These are phyloP conservation scores for Florisuga fusca DNA, from an alignment of 2,797 vertebrate species.

Conservation along the genomic window DNA sequence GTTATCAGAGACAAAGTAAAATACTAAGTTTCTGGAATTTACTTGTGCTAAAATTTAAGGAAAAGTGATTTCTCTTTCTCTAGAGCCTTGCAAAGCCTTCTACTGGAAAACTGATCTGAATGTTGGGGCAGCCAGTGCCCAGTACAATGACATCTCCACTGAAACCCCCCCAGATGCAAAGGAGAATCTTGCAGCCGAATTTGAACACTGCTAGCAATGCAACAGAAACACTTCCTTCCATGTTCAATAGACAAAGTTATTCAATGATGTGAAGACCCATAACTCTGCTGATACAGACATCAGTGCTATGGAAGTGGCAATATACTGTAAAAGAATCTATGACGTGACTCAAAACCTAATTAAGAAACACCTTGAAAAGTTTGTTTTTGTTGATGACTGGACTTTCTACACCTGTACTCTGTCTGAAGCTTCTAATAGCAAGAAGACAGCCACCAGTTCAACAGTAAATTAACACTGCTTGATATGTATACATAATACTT, in stretches of 20 bases:
- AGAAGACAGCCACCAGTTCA: background rate
- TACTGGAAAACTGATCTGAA: background rate
- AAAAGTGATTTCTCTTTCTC: background rate
- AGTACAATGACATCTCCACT: background rate
- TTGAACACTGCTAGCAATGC: background rate
- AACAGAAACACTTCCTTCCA: background rate
- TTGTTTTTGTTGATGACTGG: background rate
- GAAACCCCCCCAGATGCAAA: background rate
- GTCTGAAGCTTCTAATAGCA: background rate
- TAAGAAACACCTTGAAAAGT: background rate
- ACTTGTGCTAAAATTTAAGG: background rate
- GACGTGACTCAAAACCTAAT: background rate
- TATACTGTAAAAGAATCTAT: background rate
- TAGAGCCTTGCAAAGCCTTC: background rate
- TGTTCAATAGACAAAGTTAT: background rate
- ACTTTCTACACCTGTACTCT: background rate
- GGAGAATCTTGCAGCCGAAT: background rate
- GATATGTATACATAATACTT: accelerated
- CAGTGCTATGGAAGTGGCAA: background rate
- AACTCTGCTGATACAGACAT: background rate
- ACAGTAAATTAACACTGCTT: background rate
- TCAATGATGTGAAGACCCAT: background rate
- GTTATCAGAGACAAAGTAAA: background rate
- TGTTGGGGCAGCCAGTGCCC: background rate
- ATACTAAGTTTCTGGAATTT: background rate